Base-by-base conservation (phyloP, 37 sponge, comb jelly and placozoan species). In the Trichoplax adhaerens region DNA sequence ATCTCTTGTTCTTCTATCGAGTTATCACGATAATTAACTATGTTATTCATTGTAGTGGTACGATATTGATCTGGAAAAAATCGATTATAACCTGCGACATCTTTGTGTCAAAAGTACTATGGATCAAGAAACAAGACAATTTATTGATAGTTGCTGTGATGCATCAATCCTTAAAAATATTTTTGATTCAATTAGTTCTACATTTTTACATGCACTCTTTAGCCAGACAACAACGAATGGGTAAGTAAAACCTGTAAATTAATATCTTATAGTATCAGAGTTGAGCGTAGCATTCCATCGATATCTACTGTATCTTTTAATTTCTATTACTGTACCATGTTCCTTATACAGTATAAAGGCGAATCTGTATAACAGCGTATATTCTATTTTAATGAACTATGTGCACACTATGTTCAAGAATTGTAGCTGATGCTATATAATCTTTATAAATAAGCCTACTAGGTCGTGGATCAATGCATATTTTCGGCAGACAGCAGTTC, bases 221-320 rank as follows among this genome's bases (percentile, higher is more conserved):
- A 7, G 67, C 3, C 67, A 77, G 52, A 80, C 85, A 4, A 52
- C 53, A 62, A 84, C 81, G 58, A 84, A 84, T 66, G 85, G 85
- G 85, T 84, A 68, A 0, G 77, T 5, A 68, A 3, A 5, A 3
- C 29, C 29, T 29, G 29, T 29, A 29, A 29, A 29, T 29, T 29
- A 29, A 29, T 29, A 29, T 29, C 29, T 29, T 29, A 29, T 29
- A 29, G 29, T 29, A 29, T 29, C 29, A 29, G 29, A 29, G 29
- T 29, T 29, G 29, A 29, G 29, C 29, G 29, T 29, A 29, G 29
- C 29, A 29, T 29, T 29, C 29, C 29, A 29, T 29, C 29, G 29
- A 29, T 29, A 29, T 29, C 29, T 29, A 29, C 29, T 29, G 29
- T 29, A 29, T 29, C 29, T 29, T 29, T 29, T 29, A 29, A 29